Evolutionary conservation across 2,888 invertebrate genomes (phyloP), one percentile per base, ranked within the genome.

Genomic region (Caenorhabditis sp.): DNA sequence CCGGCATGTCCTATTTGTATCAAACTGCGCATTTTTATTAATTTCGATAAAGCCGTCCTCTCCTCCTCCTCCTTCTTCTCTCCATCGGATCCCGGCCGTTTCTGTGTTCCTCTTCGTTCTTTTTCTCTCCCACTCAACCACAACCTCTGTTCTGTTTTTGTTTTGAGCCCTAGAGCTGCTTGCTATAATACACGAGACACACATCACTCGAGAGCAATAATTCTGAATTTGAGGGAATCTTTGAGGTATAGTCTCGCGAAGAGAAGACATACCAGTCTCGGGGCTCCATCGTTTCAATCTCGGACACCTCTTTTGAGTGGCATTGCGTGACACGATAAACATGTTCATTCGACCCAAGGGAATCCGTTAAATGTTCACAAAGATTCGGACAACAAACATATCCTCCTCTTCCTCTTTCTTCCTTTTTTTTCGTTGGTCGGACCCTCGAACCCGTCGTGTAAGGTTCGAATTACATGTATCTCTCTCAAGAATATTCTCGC

Each of bases 391-490:
- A 64, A 64, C 62, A 72, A 64, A 72, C 64, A 72, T 56, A 72
- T 64, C 56, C 50, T 20, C 37, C 15, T 18, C 37, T 40, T 24
- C 35, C 22, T 32, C 11, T 50, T 74, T 55, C 56, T 32, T 18
- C 37, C 28, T 24, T 24, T n/a, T 32, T n/a, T 50, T 74, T 55
- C 56, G 4, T 32, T 32, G 32, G 32, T 32, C 32, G 5, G 62
- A 35, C 37, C 28, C 35, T 11, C 51, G n/a, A n/a, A n/a, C n/a
- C n/a, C n/a, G n/a, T n/a, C n/a, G 20, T 28, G n/a, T n/a, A 32
- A 74, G 74, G 74, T 74, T 74, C 74, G 67, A 74, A 74, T 74
- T 74, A 67, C 74, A 65, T 56, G 50, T 72, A 56, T 74, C 35
- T 37, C 18, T 56, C 37, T 50, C 20, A 3, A 20, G 1, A 37